A percentile compares a stretch with the other conserved stretches of the same genome.
phyloP scores from a whole-genome alignment of 1,140 invertebrate species.

The Maconellicoccus hirsutus region DNA sequence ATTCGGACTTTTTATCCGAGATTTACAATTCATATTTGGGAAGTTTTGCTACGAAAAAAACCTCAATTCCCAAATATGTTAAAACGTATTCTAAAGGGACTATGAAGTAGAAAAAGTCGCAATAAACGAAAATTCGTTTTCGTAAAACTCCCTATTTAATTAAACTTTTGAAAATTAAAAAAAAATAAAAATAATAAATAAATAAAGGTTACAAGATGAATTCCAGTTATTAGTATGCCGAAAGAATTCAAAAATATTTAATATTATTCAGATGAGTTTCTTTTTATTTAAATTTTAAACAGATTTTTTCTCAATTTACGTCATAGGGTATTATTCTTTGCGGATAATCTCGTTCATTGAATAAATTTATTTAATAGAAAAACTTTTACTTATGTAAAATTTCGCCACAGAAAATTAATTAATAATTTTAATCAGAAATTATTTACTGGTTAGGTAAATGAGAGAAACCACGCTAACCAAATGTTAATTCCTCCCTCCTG shows the following conservation, averaged over 20 bases:
- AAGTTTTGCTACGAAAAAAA: not conserved
- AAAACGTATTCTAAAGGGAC: not conserved
- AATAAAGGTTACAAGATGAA: not conserved
- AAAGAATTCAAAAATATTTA: not conserved
- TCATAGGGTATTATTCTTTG: not conserved
- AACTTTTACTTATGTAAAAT: not conserved
- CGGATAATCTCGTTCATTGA: slow-evolving; percentile 2
- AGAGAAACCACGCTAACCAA: no score
- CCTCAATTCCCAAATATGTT: not conserved
- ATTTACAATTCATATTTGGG: not conserved
- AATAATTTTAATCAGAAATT: not conserved
- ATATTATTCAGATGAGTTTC: not conserved
- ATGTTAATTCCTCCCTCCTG: no score
- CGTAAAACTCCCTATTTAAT: not conserved
- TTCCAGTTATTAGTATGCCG: not conserved
- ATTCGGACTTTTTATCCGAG: not conserved
- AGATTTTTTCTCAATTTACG: not conserved
- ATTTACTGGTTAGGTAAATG: not conserved
- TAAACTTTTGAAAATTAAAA: not conserved
- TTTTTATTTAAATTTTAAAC: not conserved
- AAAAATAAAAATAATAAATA: not conserved
- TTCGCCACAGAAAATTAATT: not conserved
- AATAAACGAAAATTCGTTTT: not conserved
- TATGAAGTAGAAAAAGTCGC: not conserved
- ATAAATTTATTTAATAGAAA: slow-evolving; percentile 10